Evolutionary conservation across 2,797 vertebrate genomes (phyloP).

Genomic region (Eulemur mongoz): DNA sequence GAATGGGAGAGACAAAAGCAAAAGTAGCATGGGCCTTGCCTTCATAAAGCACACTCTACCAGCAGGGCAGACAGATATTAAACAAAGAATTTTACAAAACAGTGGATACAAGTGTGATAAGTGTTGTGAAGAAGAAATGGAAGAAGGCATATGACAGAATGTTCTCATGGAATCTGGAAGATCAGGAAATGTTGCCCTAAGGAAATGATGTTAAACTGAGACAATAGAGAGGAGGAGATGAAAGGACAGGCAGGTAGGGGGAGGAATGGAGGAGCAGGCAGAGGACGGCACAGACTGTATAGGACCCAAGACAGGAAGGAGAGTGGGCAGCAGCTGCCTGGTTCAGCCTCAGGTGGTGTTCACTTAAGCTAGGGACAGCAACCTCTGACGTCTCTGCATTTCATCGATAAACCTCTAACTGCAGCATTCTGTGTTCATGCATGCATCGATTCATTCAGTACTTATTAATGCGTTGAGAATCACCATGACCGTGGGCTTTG

Average conservation of each 20-base stretch:
- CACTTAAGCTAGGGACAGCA: neutral
- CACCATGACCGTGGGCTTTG: neutral
- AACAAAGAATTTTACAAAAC: neutral
- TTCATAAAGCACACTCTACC: neutral
- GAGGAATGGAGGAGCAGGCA: fast-evolving
- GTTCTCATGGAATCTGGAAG: neutral
- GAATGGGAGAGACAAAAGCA: neutral
- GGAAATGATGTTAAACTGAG: neutral
- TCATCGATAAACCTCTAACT: neutral
- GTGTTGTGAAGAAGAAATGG: neutral
- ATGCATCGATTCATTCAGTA: neutral
- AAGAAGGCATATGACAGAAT: neutral
- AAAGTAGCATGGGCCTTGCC: neutral
- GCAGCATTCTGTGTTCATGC: no score
- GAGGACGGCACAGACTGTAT: no score
- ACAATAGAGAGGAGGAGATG: no score
- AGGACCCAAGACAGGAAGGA: neutral
- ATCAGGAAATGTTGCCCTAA: neutral
- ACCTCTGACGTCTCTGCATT: neutral
- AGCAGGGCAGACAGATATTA: neutral
- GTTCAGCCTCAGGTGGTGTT: no score
- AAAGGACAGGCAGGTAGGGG: neutral
- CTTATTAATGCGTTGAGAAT: neutral
- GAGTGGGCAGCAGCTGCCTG: no score
- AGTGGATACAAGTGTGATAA: neutral